Evolutionary conservation across 2,888 invertebrate genomes (phyloP).

Genomic region (Herminia tarsipennalis): DNA sequence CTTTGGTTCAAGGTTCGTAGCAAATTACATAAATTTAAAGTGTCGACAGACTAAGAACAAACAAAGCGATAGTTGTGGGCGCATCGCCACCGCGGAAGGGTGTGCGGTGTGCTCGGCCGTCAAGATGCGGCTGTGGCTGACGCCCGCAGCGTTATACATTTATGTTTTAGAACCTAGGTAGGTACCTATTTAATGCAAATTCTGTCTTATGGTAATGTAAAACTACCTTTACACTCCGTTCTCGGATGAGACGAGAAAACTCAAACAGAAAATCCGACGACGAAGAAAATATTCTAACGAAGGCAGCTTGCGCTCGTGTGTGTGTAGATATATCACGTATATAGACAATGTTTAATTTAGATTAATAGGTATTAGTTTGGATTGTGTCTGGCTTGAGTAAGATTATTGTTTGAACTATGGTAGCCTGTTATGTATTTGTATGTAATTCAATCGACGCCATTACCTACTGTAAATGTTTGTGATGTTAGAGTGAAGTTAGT

Average conservation of each 20-base stretch:
- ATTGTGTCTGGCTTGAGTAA: slow-evolving; percentile 26
- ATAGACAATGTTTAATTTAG: slow-evolving; percentile 43
- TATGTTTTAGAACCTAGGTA: slow-evolving; percentile 19
- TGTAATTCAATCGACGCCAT: slow-evolving; percentile 6
- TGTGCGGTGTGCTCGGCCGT: slow-evolving; percentile 8
- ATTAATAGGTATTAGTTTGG: slow-evolving; percentile 50
- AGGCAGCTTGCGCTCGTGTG: neutral
- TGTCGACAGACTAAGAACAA: slow-evolving; percentile 17
- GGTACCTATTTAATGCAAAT: slow-evolving; percentile 30
- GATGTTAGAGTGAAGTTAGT: slow-evolving; percentile 9
- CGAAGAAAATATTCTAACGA: slow-evolving; percentile 12
- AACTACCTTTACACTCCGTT: slow-evolving; percentile 21
- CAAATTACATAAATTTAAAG: slow-evolving; percentile 21
- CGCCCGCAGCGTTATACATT: slow-evolving; percentile 9
- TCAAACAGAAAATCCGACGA: slow-evolving; percentile 18
- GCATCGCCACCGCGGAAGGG: neutral
- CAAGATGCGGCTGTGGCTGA: slow-evolving; percentile 20
- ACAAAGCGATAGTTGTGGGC: slow-evolving; percentile 30
- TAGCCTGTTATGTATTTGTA: slow-evolving; percentile 2
- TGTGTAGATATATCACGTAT: slow-evolving; percentile 5
- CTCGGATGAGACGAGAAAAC: slow-evolving; percentile 17
- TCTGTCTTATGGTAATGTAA: slow-evolving; percentile 33
- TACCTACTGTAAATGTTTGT: slow-evolving; percentile 1
- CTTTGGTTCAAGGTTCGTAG: no score
- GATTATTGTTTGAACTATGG: slow-evolving; percentile 33